Evolutionary conservation across 2,888 invertebrate genomes (phyloP).

Genomic region (Drosophila neotestacea): DNA sequence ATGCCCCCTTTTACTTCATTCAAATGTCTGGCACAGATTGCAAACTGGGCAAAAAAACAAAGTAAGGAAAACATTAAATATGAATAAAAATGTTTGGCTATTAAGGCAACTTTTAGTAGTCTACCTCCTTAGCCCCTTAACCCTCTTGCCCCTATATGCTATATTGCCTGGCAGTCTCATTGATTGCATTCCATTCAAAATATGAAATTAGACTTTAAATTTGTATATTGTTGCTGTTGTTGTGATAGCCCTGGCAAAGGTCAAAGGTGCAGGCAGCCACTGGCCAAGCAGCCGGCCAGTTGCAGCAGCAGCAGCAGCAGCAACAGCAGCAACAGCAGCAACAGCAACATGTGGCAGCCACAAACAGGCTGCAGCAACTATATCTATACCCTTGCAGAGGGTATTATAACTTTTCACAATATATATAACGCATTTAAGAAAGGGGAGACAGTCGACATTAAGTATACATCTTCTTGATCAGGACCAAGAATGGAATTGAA

Average conservation of each 20-base stretch:
- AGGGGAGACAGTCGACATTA: background rate
- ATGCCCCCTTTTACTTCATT: background rate
- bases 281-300: conserved; percentile 60
- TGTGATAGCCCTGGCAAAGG: conserved; percentile 61
- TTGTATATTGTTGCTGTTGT: conserved; percentile 24
- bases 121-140: background rate
- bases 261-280: conserved; percentile 68
- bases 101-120: background rate
- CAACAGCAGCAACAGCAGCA: conserved; percentile 6
- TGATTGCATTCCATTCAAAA: conserved; percentile 57
- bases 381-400: background rate
- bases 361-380: conserved; percentile 28
- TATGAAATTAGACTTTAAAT: conserved; percentile 58
- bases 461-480: background rate
- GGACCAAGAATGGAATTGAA: too few species aligned
- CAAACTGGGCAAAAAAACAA: background rate
- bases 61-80: conserved; percentile 14
- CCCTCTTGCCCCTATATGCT: too few species aligned
- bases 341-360: conserved; percentile 51
- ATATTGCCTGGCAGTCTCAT: conserved; percentile 14
- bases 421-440: background rate
- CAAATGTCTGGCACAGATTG: conserved; percentile 4
- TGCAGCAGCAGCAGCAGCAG: conserved; percentile 7
- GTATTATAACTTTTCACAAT: background rate
- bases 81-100: conserved; percentile 35